Conservation (phyloP, 1,140 invertebrate genomes). For the Camponotus floridanus region DNA sequence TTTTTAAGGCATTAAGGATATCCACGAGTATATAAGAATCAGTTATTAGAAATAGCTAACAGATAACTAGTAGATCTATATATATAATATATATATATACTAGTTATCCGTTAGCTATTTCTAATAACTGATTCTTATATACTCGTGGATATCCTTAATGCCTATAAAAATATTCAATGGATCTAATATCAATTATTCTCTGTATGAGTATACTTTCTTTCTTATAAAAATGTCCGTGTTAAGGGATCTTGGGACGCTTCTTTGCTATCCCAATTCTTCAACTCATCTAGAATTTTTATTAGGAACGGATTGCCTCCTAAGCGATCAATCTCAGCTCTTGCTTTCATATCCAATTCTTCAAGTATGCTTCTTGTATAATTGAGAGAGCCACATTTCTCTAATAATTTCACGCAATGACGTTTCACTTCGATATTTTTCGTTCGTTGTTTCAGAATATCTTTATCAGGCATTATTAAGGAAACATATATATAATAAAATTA, state of each 20-base stretch:
- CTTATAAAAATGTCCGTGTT: constrained; percentile 44
- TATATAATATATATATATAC: too few relatives aligned
- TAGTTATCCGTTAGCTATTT: too few relatives aligned
- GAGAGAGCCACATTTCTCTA: constrained; percentile 96
- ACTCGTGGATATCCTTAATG: too few relatives aligned
- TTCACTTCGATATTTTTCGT: constrained; percentile 97
- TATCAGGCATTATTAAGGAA: constrained; percentile 69
- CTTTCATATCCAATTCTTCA: constrained; percentile 90
- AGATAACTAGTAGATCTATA: too few relatives aligned
- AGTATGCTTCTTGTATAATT: constrained; percentile 93
- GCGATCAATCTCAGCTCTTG: constrained; percentile 90
- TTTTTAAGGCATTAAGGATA: too few relatives aligned
- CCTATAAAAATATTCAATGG: too few relatives aligned
- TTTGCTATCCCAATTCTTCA: constrained; percentile 86
- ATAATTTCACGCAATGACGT: constrained; percentile 94
- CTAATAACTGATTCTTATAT: too few relatives aligned
- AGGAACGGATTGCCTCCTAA: constrained; percentile 95
- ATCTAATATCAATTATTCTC: too few relatives aligned
- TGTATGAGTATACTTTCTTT: neutral
- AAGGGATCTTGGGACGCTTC: constrained; percentile 12
- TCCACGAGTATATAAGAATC: too few relatives aligned
- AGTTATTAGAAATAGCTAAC: too few relatives aligned
- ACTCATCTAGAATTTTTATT: constrained; percentile 91
- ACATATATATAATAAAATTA: constrained; percentile 36
- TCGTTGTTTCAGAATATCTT: constrained; percentile 95